These are phyloP conservation scores for Thereuonema tuberculata DNA, from an alignment of 1,140 invertebrate species.

Conservation along the genomic window DNA sequence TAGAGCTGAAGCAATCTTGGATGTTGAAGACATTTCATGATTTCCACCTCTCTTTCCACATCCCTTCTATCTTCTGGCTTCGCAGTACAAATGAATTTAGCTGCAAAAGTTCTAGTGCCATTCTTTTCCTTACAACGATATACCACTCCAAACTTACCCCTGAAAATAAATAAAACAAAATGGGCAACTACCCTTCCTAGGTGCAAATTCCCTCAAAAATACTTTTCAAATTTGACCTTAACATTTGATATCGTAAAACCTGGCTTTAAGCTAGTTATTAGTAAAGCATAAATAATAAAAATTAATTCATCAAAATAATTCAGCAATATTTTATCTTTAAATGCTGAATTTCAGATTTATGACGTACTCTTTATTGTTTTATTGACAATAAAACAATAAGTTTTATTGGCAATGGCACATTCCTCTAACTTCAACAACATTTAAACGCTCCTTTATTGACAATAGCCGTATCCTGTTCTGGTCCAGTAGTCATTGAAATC, in stretches of 20 bases:
- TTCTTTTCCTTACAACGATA: conserved; percentile 76
- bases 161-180: conserved; percentile 35
- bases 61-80: conserved; percentile 74
- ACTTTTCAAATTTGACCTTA: background rate
- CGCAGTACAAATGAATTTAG: conserved; percentile 77
- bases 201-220: background rate
- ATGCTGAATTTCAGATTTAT: background rate
- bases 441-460: too few species aligned
- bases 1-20: conserved; percentile 88
- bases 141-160: conserved; percentile 96
- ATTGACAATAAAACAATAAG: too few species aligned
- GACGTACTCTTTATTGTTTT: too few species aligned
- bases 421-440: too few species aligned
- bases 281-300: background rate
- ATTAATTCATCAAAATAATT: background rate
- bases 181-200: too few species aligned
- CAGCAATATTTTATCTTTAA: background rate
- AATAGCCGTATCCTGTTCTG: too few species aligned
- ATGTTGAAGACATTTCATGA: conserved; percentile 87
- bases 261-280: background rate
- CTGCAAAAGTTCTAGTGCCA: conserved; percentile 66
- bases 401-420: too few species aligned
- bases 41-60: conserved; percentile 88
- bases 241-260: background rate
- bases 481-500: too few species aligned